Percentiles rank a stretch among this genome's conserved stretches.
Conservation (phyloP, 2,113 vertebrate genomes). For the Bothrops jararaca region DNA sequence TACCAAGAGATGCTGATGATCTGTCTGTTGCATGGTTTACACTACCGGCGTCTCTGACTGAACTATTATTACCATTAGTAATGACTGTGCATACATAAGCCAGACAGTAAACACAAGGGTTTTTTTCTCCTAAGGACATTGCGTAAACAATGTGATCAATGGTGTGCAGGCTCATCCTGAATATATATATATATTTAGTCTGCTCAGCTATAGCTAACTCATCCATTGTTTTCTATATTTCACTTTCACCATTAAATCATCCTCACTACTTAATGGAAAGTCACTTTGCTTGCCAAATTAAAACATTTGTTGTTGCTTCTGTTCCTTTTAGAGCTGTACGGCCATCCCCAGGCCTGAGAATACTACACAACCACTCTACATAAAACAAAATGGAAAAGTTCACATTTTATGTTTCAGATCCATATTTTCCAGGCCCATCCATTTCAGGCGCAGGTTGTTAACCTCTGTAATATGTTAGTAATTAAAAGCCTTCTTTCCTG, state of each 20-base stretch:
- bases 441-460: constrained; percentile 10
- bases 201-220: constrained; percentile 37
- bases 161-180: neutral
- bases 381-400: constrained; percentile 60
- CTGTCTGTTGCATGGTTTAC: neutral
- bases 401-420: constrained; percentile 46
- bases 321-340: constrained; percentile 58
- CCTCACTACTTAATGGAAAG: constrained; percentile 69
- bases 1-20: neutral
- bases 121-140: neutral
- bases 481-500: neutral
- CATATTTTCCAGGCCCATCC: constrained; percentile 56
- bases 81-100: neutral
- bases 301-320: constrained; percentile 59
- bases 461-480: neutral
- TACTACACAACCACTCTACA: constrained; percentile 33
- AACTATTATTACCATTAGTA: neutral
- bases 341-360: constrained; percentile 61
- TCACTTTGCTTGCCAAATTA: constrained; percentile 62
- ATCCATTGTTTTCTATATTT: constrained; percentile 65
- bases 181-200: neutral
- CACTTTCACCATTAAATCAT: constrained; percentile 66
- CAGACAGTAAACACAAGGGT: neutral
- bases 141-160: neutral
- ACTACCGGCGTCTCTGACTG: neutral